A percentile compares a stretch with the other conserved stretches of the same genome.
phyloP scores from a whole-genome alignment of 1,140 invertebrate species.

The Myzus persicae region DNA sequence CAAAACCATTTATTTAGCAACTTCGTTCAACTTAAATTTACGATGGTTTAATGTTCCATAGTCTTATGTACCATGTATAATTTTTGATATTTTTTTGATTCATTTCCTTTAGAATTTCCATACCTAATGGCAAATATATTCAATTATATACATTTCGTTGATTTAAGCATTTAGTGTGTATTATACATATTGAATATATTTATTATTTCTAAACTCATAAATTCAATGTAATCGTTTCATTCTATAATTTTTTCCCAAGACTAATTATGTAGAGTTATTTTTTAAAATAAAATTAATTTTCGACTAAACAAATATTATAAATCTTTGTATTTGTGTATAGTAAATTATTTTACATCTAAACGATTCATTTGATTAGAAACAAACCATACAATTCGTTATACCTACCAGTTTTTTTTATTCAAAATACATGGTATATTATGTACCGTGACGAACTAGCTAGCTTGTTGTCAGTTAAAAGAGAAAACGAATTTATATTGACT shows the following conservation, averaged over 20 bases:
- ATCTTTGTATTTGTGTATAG: background rate
- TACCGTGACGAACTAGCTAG: slow-evolving; percentile 28
- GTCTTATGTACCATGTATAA: background rate
- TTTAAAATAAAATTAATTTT: background rate
- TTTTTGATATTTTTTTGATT: background rate
- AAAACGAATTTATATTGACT: slow-evolving; percentile 42
- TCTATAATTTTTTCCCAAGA: background rate
- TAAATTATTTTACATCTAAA: background rate
- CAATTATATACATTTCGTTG: background rate
- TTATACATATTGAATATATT: background rate
- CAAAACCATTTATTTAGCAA: background rate
- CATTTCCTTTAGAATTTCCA: background rate
- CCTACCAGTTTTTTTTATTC: slow-evolving; percentile 19
- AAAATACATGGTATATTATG: slow-evolving; percentile 11
- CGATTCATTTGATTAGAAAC: background rate
- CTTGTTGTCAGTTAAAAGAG: slow-evolving; percentile 25
- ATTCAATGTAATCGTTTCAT: background rate
- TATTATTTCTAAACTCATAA: background rate
- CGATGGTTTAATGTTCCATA: background rate
- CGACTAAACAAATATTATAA: background rate
- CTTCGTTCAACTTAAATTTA: background rate
- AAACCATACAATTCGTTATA: background rate
- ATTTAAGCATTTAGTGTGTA: background rate
- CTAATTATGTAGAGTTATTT: background rate
- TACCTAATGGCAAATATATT: background rate